A percentile compares a stretch with the other conserved stretches of the same genome.
Evolutionary conservation across 2,888 invertebrate species (phyloP).

Genomic region (Cartodere bifasciata): DNA sequence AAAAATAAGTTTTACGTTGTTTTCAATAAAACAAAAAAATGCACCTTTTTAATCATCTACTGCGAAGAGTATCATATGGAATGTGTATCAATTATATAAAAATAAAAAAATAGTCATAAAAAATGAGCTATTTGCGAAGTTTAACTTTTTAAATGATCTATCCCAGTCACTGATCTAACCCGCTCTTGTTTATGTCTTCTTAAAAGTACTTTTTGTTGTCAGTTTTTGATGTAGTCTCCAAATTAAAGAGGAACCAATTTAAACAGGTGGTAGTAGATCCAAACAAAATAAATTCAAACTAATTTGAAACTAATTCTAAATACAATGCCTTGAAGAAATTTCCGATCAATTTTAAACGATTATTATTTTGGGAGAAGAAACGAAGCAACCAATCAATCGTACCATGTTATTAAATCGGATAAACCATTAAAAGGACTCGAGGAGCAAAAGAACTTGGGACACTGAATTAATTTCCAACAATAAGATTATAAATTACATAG

Average conservation of each 20-base stretch:
- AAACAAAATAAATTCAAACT: slow-evolving; percentile 21
- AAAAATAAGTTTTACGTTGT: too few species aligned
- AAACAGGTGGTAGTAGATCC: slow-evolving; percentile 21
- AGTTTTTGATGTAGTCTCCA: too few species aligned
- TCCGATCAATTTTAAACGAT: slow-evolving; percentile 24
- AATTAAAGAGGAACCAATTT: slow-evolving; percentile 10
- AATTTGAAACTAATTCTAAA: slow-evolving; percentile 27
- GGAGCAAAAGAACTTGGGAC: slow-evolving; percentile 23
- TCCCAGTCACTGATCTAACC: too few species aligned
- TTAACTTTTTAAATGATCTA: too few species aligned
- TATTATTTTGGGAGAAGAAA: slow-evolving; percentile 28
- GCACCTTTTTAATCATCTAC: too few species aligned
- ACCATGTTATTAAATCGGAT: slow-evolving; percentile 28
- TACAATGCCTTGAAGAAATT: slow-evolving; percentile 26
- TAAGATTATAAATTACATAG: slow-evolving; percentile 21
- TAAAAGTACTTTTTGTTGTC: too few species aligned
- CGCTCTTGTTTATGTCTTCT: too few species aligned
- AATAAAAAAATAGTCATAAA: too few species aligned
- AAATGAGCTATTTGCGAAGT: too few species aligned
- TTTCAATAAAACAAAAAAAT: too few species aligned
- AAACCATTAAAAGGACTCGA: slow-evolving; percentile 22
- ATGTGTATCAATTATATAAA: too few species aligned
- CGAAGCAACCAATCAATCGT: slow-evolving; percentile 27
- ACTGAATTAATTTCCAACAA: slow-evolving; percentile 26
- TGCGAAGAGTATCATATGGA: too few species aligned